Conservation (phyloP, 2,113 vertebrate genomes). For the Microcebus jonahi region DNA sequence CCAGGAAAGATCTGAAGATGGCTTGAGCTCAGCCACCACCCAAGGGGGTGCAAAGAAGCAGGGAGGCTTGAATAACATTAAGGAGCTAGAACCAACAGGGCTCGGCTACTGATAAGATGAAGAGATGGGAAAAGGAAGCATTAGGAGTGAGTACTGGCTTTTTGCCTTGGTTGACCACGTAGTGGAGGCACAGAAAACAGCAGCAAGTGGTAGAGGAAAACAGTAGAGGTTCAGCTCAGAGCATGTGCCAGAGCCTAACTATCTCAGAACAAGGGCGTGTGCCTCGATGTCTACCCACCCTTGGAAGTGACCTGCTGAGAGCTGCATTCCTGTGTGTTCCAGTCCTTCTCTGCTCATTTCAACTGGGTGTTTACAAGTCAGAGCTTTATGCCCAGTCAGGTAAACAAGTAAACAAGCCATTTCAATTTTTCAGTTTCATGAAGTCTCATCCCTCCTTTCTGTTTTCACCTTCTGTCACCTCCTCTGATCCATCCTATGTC, state of each 20-base stretch:
- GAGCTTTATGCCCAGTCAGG: neutral
- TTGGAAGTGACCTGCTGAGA: neutral
- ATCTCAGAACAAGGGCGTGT: neutral
- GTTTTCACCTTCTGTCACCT: neutral
- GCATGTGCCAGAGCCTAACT: neutral
- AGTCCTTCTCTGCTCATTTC: neutral
- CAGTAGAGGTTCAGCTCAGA: neutral
- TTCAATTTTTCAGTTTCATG: neutral
- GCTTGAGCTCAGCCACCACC: neutral
- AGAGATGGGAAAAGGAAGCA: neutral
- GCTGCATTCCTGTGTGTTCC: neutral
- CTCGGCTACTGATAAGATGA: neutral
- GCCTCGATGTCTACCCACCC: neutral
- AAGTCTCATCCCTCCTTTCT: neutral
- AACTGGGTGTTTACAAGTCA: neutral
- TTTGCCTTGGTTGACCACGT: neutral
- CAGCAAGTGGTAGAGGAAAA: neutral
- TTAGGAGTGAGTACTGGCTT: neutral
- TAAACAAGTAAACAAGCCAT: neutral
- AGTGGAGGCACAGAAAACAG: neutral
- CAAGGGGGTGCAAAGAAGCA: no score
- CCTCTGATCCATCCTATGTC: neutral
- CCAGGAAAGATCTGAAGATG: neutral
- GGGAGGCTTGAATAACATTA: neutral
- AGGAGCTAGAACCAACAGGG: neutral